Evolutionary conservation across 2,113 vertebrate genomes (phyloP).

Genomic region (Okapia johnstoni): DNA sequence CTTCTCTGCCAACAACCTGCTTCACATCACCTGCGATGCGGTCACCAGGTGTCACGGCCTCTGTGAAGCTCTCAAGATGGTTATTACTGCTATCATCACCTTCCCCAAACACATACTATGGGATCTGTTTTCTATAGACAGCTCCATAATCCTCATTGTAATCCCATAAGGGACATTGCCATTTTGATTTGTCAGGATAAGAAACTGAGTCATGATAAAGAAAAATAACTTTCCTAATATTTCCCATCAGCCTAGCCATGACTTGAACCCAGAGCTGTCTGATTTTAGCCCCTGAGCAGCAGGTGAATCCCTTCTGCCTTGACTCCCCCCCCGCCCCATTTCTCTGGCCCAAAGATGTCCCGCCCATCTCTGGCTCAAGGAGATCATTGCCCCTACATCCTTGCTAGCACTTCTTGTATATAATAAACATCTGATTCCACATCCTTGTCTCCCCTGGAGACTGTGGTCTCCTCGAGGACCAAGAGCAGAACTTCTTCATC

Average conservation of each 20-base stretch:
- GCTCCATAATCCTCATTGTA: not conserved
- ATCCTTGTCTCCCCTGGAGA: not conserved
- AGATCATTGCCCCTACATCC: not conserved
- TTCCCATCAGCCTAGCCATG: not conserved
- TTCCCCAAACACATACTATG: not conserved
- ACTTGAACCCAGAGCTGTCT: not conserved
- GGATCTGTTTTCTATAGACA: not conserved
- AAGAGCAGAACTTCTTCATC: accelerated
- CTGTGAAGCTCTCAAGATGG: not conserved
- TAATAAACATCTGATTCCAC: not conserved
- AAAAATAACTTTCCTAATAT: not conserved
- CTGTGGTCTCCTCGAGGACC: not conserved
- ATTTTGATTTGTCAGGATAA: not conserved
- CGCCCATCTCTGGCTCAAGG: not conserved
- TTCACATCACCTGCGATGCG: accelerated
- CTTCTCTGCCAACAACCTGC: not conserved
- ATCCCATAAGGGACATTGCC: not conserved
- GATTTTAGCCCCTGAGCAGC: not conserved
- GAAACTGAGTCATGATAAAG: not conserved
- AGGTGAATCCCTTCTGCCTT: not conserved
- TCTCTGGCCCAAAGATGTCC: not conserved
- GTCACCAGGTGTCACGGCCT: not conserved
- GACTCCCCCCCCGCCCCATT: not conserved
- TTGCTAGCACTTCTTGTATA: accelerated
- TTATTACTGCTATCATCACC: too few species aligned